These are phyloP conservation scores for Chelon auratus DNA, from an alignment of 2,797 vertebrate genomes.

Conservation along the genomic window DNA sequence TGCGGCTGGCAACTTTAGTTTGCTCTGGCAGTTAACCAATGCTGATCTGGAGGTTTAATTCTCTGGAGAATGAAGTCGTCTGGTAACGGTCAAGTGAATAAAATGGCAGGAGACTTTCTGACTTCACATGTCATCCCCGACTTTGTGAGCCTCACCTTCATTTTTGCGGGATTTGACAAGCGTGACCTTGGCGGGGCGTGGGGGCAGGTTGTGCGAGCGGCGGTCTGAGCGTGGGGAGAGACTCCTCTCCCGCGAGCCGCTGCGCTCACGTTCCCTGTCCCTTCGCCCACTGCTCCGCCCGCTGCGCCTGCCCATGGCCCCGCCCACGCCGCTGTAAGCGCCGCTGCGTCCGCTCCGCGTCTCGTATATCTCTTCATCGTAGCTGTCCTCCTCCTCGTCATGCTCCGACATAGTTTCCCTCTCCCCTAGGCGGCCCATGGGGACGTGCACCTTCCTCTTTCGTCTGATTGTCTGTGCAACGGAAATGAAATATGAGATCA, in stretches of 20 bases:
- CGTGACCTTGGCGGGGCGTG: conserved; percentile 96
- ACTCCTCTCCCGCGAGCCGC: conserved; percentile 93
- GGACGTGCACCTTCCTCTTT: conserved; percentile 96
- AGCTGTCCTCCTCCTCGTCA: conserved; percentile 96
- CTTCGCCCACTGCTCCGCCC: conserved; percentile 81
- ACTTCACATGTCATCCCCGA: conserved; percentile 48
- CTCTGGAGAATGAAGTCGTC: conserved; percentile 36
- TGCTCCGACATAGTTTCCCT: conserved; percentile 94
- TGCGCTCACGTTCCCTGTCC: conserved; percentile 87
- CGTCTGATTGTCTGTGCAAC: conserved; percentile 92
- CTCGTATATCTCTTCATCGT: conserved; percentile 94
- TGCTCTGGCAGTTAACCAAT: conserved; percentile 71
- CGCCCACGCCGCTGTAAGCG: conserved; percentile 83
- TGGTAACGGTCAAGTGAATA: conserved; percentile 29
- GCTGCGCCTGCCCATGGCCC: conserved; percentile 86
- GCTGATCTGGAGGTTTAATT: conserved; percentile 64
- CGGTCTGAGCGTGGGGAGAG: conserved; percentile 93
- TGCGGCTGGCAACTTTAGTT: conserved; percentile 67
- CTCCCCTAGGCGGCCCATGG: conserved; percentile 90
- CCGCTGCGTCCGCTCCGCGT: conserved; percentile 87
- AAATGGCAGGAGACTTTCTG: conserved; percentile 29
- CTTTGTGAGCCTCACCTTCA: conserved; percentile 92
- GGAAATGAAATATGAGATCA: conserved; percentile 33
- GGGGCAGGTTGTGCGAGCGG: conserved; percentile 92
- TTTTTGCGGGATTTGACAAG: conserved; percentile 97